phyloP scores from a whole-genome alignment of 2,888 invertebrate species.

The Candidula unifasciata region DNA sequence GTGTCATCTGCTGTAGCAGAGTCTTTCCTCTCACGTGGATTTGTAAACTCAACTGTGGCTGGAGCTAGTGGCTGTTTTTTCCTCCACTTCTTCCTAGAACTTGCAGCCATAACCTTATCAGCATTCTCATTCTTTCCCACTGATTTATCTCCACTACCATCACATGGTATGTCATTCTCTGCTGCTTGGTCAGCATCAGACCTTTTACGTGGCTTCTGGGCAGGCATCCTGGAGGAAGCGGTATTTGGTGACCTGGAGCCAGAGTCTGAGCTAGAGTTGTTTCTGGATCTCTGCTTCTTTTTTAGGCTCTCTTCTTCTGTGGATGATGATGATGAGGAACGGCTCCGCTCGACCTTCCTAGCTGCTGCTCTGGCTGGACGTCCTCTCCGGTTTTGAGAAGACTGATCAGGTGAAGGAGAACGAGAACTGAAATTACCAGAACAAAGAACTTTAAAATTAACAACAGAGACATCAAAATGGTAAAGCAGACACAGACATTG shows the following conservation, averaged over 20 bases:
- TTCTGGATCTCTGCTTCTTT: slow-evolving; percentile 32
- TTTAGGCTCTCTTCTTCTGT: slow-evolving; percentile 40
- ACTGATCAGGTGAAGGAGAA: slow-evolving; percentile 44
- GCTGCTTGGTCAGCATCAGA: background rate
- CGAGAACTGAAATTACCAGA: slow-evolving; percentile 41
- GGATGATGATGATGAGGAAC: slow-evolving; percentile 51
- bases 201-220: slow-evolving; percentile 38
- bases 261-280: slow-evolving; percentile 48
- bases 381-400: slow-evolving; percentile 37
- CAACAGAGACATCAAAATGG: no score
- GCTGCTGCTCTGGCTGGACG: slow-evolving; percentile 33
- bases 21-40: background rate
- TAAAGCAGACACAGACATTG: background rate
- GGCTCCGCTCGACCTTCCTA: slow-evolving; percentile 10
- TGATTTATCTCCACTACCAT: slow-evolving; percentile 14
- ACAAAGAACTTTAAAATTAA: background rate
- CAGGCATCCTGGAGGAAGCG: background rate
- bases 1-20: background rate
- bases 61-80: slow-evolving; percentile 4
- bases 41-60: background rate
- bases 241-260: slow-evolving; percentile 45
- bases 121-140: slow-evolving; percentile 12
- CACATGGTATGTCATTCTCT: slow-evolving; percentile 12
- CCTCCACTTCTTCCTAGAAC: slow-evolving; percentile 9
- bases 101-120: background rate